Base-by-base conservation (phyloP, 2,797 vertebrate genomes). In the Cyprinella venusta region DNA sequence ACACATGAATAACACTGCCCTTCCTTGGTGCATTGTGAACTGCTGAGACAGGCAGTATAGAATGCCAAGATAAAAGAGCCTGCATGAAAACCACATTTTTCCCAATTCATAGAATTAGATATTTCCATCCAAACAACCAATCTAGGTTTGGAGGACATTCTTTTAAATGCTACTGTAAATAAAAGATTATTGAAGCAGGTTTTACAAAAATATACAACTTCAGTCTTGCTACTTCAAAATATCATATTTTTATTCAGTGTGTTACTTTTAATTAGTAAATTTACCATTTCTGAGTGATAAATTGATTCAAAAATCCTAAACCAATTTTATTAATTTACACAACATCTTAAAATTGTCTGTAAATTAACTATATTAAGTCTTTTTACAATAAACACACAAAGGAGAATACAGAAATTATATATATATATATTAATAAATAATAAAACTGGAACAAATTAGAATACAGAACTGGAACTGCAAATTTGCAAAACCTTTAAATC, bases 11-110 rank as follows among this genome's bases (percentile, higher is more conserved):
- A 86, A 91, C 90, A 72, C 80, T 78, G 92, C 93, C 93, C 93
- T 94, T 93, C 92, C 90, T 89, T 81, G 83, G 59, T 85, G 86
- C 3, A 85, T 87, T 85, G 89, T 93, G 92, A 93, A 94, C 89
- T 91, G 93, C 94, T 94, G 93, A 94, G 91, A 90, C 90, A 92
- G 90, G 93, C 92, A 91, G 89, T 91, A 92, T 90, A 90, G 88
- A 88, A 90, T 84, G 82, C 36, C 74, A 84, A 88, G 92, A 93
- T 92, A 93, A 93, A 92, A 89, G 84, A 26, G 88, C 85, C 80
- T 85, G 89, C 86, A 86, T 86, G 89, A 92, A 93, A 94, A 94
- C 91, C 93, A 94, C 30, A 91, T 88, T 92, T 89, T 85, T 68
- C 84, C 88, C 92, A 91, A 91, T 91, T 93, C 92, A 92, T 93